Base-by-base conservation (phyloP, 1,140 invertebrate genomes). In the Nylanderia fulva region DNA sequence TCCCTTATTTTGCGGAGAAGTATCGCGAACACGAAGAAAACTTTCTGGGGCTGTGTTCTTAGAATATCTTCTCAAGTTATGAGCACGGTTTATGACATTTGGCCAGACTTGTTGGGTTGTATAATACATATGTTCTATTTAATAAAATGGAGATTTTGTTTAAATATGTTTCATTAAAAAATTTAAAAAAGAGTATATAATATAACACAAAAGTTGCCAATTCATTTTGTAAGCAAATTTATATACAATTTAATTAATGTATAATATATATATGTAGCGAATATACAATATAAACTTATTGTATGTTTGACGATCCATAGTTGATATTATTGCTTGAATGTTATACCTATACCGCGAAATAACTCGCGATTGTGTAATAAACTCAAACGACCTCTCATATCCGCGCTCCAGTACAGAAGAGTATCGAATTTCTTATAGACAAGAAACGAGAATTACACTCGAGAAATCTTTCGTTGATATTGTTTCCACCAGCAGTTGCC, bases 1-100 rank as follows among this genome's bases (percentile, higher is more conserved):
- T 76, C 71, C 80, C 61, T 84, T 84, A 76, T 75, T 84, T 84
- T 48, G 58, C 58, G 29, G 8, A 76, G 80, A 74, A 84, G 79
- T 83, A 76, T 87, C 86, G 56, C 74, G 83, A 80, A 15, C 64
- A 29, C 52, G 66, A 29, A 24, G 29, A 15, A 77, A 82, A 82
- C 64, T 82, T 80, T 80, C 15, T 52, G 36, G 52, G 66, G 66
- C 36, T 27, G 33, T 71, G n/a, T 27, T 60, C 24, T 45, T 58
- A 54, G 36, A 82, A 82, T 82, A 82, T 54, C 71, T 82, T 71
- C 27, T 7, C 52, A 45, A 72, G 36, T 82, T 82, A 71, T 4
- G 52, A 39, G 21, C 21, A 7, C 27, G 52, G 52, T 82, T 80
- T 80, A 72, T 72, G 36, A 72, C 66, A 60, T 58, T 72, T 29